Evolutionary conservation across 2,113 vertebrate species (phyloP).

Genomic region (Urocynchramus pylzowi): DNA sequence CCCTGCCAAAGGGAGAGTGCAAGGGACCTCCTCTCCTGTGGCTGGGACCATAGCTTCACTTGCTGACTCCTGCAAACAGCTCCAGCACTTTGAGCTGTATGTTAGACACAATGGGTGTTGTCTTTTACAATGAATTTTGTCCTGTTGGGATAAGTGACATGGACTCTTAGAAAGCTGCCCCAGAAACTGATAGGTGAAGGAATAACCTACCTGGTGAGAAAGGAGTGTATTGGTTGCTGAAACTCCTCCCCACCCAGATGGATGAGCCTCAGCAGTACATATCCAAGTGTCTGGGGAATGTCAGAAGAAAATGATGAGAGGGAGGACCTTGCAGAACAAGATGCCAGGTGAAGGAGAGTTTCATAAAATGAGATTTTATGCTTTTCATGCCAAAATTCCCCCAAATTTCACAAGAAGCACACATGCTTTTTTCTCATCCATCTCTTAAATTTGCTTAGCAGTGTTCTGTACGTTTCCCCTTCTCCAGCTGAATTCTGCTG

Average conservation of each 20-base stretch:
- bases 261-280: neutral
- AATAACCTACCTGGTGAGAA: neutral
- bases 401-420: neutral
- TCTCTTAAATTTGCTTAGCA: neutral
- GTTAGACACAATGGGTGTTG: neutral
- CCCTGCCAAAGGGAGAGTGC: neutral
- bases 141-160: neutral
- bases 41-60: neutral
- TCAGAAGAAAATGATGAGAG: neutral
- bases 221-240: neutral
- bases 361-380: neutral
- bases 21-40: neutral
- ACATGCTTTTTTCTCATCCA: neutral
- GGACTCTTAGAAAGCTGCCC: neutral
- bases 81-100: neutral
- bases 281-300: neutral
- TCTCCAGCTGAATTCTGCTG: neutral
- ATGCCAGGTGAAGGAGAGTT: neutral
- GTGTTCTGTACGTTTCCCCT: fast-evolving
- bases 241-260: neutral
- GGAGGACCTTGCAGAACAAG: neutral
- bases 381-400: neutral
- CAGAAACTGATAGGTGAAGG: neutral
- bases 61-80: neutral
- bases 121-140: neutral